These are phyloP conservation scores for Dipus sagitta DNA, from an alignment of 2,797 vertebrate species.

Conservation along the genomic window DNA sequence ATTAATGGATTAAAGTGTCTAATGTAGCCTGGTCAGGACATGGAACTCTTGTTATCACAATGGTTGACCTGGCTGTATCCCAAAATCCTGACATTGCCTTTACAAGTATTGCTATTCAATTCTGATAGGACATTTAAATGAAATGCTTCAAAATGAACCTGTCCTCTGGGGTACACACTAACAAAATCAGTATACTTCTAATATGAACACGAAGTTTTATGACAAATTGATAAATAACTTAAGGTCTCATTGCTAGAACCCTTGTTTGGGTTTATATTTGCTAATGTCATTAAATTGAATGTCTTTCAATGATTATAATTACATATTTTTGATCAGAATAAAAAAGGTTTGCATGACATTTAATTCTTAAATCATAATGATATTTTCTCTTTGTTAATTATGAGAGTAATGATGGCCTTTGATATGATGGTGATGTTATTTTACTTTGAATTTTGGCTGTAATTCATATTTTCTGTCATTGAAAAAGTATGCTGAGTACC, in stretches of 20 bases:
- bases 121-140: background rate
- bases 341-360: conserved; percentile 79
- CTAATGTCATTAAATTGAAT: conserved; percentile 69
- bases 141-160: conserved; percentile 38
- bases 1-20: conserved; percentile 14
- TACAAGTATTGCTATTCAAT: background rate
- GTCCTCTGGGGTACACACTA: background rate
- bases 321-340: conserved; percentile 73
- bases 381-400: conserved; percentile 82
- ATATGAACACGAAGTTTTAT: conserved; percentile 53
- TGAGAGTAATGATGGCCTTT: conserved; percentile 77
- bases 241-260: conserved; percentile 39
- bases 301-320: conserved; percentile 72
- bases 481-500: conserved; percentile 86
- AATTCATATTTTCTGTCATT: conserved; percentile 86
- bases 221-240: conserved; percentile 65
- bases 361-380: conserved; percentile 77
- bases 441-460: conserved; percentile 80
- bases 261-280: conserved; percentile 56
- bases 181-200: conserved; percentile 36
- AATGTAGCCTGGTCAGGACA: background rate
- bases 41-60: conserved; percentile 32
- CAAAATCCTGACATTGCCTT: background rate
- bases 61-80: background rate
- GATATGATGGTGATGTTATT: conserved; percentile 66